A percentile compares a stretch with the other conserved stretches of the same genome.
Evolutionary conservation across 2,113 vertebrate species (phyloP).

Genomic region (Myxocyprinus asiaticus): DNA sequence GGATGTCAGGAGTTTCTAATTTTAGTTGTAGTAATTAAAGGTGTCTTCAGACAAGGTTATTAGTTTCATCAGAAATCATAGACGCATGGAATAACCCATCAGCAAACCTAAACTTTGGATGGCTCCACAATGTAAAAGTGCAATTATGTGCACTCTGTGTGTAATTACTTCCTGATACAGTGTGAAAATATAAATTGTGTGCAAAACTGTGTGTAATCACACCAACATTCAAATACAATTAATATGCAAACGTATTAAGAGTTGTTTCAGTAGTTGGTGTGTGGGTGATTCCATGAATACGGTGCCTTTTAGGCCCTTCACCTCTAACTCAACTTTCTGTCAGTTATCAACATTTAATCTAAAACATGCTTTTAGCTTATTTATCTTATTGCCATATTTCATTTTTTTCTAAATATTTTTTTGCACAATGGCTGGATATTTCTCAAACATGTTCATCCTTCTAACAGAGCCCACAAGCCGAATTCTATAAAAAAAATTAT

Average conservation of each 20-base stretch:
- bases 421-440: too few relatives aligned
- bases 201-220: slow-evolving; percentile 20
- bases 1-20: not conserved
- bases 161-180: slow-evolving; percentile 38
- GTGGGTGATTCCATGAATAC: too few relatives aligned
- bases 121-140: slow-evolving; percentile 13
- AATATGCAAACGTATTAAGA: slow-evolving; percentile 6
- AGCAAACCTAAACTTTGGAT: slow-evolving; percentile 9
- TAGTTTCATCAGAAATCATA: slow-evolving; percentile 15
- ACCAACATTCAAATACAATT: slow-evolving; percentile 39
- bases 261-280: not conserved
- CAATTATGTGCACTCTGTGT: slow-evolving; percentile 31
- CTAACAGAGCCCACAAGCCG: too few relatives aligned
- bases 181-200: slow-evolving; percentile 23
- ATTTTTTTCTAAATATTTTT: too few relatives aligned
- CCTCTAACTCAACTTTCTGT: too few relatives aligned
- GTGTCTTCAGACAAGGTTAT: slow-evolving; percentile 12
- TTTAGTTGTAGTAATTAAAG: slow-evolving; percentile 29
- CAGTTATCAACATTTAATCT: too few relatives aligned
- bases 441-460: too few relatives aligned
- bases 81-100: slow-evolving; percentile 29
- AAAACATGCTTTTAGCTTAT: too few relatives aligned
- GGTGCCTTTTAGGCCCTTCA: too few relatives aligned
- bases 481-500: too few relatives aligned
- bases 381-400: too few relatives aligned